A percentile compares a stretch with the other conserved stretches of the same genome.
These are phyloP conservation scores for Eilema griseolum DNA, from an alignment of 2,888 invertebrate genomes.

Conservation along the genomic window DNA sequence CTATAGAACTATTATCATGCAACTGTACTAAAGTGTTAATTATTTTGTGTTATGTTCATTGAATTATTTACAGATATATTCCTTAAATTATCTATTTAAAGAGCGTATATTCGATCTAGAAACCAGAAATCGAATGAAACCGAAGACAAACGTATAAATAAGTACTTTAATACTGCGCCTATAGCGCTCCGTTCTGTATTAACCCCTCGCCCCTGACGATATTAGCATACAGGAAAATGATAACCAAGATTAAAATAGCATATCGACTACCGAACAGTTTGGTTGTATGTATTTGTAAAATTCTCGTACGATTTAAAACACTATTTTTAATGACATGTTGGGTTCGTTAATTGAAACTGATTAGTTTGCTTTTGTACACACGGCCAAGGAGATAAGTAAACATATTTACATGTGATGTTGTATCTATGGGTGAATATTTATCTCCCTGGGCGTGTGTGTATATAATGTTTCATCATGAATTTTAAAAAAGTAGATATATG, in stretches of 20 bases:
- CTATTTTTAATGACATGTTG: background rate
- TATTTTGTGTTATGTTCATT: no score
- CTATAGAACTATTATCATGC: no score
- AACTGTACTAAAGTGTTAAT: no score
- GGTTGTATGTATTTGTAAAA: background rate
- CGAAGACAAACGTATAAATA: constrained; percentile 3
- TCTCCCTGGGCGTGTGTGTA: no score
- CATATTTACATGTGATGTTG: no score
- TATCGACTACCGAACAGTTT: constrained; percentile 26
- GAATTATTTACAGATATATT: no score
- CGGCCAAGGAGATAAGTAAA: no score
- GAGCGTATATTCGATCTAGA: constrained; percentile 7
- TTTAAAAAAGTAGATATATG: no score
- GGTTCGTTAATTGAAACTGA: background rate
- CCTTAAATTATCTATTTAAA: background rate
- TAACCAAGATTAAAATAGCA: constrained; percentile 48
- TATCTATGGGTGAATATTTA: no score
- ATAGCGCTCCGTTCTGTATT: constrained; percentile 29
- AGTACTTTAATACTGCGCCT: constrained; percentile 33
- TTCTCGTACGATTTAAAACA: no score
- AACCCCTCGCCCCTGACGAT: constrained; percentile 37
- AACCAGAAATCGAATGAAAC: constrained; percentile 19
- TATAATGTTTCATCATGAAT: no score
- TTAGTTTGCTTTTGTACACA: background rate
- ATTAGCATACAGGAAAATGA: constrained; percentile 48